Conservation (phyloP, 2,113 vertebrate genomes). For the Mobula birostris region DNA sequence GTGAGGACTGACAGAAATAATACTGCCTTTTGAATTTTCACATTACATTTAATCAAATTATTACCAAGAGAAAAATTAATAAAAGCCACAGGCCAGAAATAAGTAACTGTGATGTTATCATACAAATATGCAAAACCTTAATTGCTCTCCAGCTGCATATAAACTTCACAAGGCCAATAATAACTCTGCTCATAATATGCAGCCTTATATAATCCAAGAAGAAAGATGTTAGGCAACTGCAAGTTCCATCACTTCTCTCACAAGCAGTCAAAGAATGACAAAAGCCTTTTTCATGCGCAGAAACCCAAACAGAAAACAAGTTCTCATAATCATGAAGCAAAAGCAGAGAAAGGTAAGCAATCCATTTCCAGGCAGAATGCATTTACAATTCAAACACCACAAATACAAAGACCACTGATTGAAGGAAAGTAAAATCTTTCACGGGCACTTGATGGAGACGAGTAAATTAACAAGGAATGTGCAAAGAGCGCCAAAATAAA, state of each 20-base stretch:
- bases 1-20: neutral
- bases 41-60: neutral
- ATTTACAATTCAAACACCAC: neutral
- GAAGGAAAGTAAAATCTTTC: neutral
- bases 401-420: neutral
- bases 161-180: neutral
- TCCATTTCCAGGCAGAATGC: neutral
- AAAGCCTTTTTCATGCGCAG: neutral
- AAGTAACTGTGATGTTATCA: neutral
- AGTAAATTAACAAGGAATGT: too few relatives aligned
- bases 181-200: neutral
- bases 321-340: neutral
- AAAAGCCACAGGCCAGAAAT: neutral
- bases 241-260: neutral
- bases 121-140: slow-evolving; percentile 6
- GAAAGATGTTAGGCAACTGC: neutral
- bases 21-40: neutral
- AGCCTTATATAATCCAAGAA: neutral
- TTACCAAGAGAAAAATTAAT: neutral
- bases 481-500: neutral
- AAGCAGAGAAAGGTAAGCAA: neutral
- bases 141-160: neutral
- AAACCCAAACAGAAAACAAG: neutral
- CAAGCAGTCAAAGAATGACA: neutral
- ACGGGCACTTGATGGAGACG: neutral